A percentile compares a stretch with the other conserved stretches of the same genome.
Conservation (phyloP, 2,797 vertebrate genomes). For the Manis pentadactyla region DNA sequence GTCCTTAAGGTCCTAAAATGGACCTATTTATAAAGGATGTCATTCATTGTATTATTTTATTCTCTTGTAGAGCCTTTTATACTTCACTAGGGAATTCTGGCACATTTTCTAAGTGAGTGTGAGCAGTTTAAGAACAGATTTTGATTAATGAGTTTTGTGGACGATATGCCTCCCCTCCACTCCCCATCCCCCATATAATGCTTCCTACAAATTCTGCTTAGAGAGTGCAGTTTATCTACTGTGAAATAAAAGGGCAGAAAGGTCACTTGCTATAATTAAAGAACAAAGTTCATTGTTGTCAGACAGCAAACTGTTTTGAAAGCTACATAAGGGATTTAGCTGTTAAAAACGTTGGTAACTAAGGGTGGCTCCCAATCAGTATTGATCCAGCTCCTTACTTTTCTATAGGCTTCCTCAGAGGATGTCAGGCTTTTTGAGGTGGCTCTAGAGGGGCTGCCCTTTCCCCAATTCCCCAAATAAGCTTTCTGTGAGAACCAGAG, state of each 20-base stretch:
- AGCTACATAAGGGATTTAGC: slow-evolving; percentile 88
- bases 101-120: slow-evolving; percentile 75
- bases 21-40: slow-evolving; percentile 55
- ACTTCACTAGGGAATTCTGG: slow-evolving; percentile 63
- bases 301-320: slow-evolving; percentile 89
- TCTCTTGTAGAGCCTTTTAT: slow-evolving; percentile 30
- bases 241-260: slow-evolving; percentile 86
- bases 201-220: slow-evolving; percentile 72
- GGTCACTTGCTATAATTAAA: slow-evolving; percentile 89
- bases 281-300: slow-evolving; percentile 89
- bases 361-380: slow-evolving; percentile 83
- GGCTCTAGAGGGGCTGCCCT: slow-evolving; percentile 81
- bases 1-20: slow-evolving; percentile 71
- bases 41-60: slow-evolving; percentile 71
- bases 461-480: slow-evolving; percentile 77
- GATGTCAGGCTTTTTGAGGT: slow-evolving; percentile 80
- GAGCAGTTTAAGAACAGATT: slow-evolving; percentile 79
- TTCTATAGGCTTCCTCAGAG: slow-evolving; percentile 80
- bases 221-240: slow-evolving; percentile 85
- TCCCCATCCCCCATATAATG: slow-evolving; percentile 57
- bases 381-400: slow-evolving; percentile 81
- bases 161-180: background rate
- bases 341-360: slow-evolving; percentile 87
- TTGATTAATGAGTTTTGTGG: slow-evolving; percentile 85
- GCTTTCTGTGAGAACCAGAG: slow-evolving; percentile 79